Evolutionary conservation across 2,888 invertebrate genomes (phyloP).

Genomic region (Galerucella calmariensis): DNA sequence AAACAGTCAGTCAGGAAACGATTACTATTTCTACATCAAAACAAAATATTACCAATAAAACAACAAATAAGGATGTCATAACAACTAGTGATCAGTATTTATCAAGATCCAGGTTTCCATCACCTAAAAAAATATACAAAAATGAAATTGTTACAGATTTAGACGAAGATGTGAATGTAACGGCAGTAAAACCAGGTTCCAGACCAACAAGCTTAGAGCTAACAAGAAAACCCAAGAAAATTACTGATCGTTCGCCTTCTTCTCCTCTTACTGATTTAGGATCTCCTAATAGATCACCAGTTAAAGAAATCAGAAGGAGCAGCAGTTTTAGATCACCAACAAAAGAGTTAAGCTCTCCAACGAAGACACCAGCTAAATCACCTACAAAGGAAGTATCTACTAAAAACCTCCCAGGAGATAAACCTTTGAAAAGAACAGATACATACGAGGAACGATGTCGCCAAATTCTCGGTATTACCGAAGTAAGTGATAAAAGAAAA

Average conservation of each 20-base stretch:
- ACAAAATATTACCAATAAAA: conserved; percentile 48
- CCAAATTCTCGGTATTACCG: conserved; percentile 75
- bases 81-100: conserved; percentile 13
- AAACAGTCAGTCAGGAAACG: conserved; percentile 48
- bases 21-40: conserved; percentile 48
- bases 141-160: conserved; percentile 58
- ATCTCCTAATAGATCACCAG: conserved; percentile 44
- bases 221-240: conserved; percentile 53
- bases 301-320: conserved; percentile 61
- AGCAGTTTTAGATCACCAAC: conserved; percentile 62
- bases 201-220: conserved; percentile 53
- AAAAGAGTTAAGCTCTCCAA: conserved; percentile 49
- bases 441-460: conserved; percentile 80
- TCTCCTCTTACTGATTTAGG: conserved; percentile 52
- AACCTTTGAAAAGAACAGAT: conserved; percentile 72
- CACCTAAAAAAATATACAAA: conserved; percentile 61
- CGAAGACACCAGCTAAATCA: conserved; percentile 29
- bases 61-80: conserved; percentile 52
- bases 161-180: conserved; percentile 53
- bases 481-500: conserved; percentile 55
- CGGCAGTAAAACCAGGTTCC: conserved; percentile 37
- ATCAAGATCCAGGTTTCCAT: conserved; percentile 53
- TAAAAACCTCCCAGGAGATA: conserved; percentile 63
- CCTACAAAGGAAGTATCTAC: conserved; percentile 52
- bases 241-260: conserved; percentile 58